A percentile compares a stretch with the other conserved stretches of the same genome.
phyloP scores from a whole-genome alignment of 2,113 vertebrate species.

The Arothron firmamentum region DNA sequence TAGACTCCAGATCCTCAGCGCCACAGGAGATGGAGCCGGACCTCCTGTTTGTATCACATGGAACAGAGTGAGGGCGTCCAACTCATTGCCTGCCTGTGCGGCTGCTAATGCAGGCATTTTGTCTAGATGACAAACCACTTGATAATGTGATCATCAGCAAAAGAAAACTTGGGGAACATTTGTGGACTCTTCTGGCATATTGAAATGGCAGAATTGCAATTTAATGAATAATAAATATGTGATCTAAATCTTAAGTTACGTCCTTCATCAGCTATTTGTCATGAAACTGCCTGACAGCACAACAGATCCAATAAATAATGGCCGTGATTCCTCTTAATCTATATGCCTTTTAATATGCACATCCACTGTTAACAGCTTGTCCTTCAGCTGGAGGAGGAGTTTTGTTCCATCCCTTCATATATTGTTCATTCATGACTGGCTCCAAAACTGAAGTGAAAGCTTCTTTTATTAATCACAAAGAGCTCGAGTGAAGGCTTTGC shows the following conservation, averaged over 20 bases:
- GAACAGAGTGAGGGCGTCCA: slow-evolving; percentile 71
- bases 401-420: slow-evolving; percentile 51
- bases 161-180: slow-evolving; percentile 58
- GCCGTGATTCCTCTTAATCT: slow-evolving; percentile 54
- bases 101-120: slow-evolving; percentile 63
- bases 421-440: slow-evolving; percentile 65
- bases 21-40: slow-evolving; percentile 64
- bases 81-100: slow-evolving; percentile 66
- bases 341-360: slow-evolving; percentile 48
- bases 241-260: slow-evolving; percentile 49
- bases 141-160: slow-evolving; percentile 64
- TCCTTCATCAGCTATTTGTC: slow-evolving; percentile 57
- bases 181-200: slow-evolving; percentile 49
- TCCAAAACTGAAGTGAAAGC: slow-evolving; percentile 67
- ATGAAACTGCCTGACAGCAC: slow-evolving; percentile 55
- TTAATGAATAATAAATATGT: slow-evolving; percentile 41
- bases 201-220: slow-evolving; percentile 49
- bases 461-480: slow-evolving; percentile 73
- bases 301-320: slow-evolving; percentile 58
- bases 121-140: slow-evolving; percentile 63
- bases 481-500: slow-evolving; percentile 72
- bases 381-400: slow-evolving; percentile 65
- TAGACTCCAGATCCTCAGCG: slow-evolving; percentile 72
- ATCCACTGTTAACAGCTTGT: slow-evolving; percentile 56
- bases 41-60: slow-evolving; percentile 67